Percentiles rank a stretch among this genome's conserved stretches.
These are phyloP conservation scores for Diadophis punctatus DNA, from an alignment of 2,113 vertebrate genomes.

Conservation along the genomic window DNA sequence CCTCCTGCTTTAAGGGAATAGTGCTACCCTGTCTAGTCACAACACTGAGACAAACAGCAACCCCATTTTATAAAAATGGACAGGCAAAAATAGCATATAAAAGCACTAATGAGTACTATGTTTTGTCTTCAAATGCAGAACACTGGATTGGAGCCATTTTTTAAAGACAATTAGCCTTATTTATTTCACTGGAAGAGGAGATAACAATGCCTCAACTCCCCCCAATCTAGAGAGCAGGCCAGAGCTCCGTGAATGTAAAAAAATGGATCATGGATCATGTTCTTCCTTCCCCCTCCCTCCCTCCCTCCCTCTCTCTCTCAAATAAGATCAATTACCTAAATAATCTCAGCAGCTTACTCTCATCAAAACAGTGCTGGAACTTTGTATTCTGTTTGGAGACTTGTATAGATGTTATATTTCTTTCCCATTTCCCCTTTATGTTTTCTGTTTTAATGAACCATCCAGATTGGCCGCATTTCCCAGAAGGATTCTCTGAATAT, in stretches of 20 bases:
- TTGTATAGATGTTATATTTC: background rate
- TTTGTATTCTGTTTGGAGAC: background rate
- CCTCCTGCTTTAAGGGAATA: background rate
- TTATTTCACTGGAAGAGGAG: background rate
- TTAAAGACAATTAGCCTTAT: background rate
- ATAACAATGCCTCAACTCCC: background rate
- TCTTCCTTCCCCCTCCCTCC: background rate
- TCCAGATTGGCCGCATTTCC: conserved; percentile 11
- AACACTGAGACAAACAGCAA: background rate
- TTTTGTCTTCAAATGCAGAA: background rate
- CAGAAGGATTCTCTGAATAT: conserved; percentile 21
- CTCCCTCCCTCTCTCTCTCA: background rate
- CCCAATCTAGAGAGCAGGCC: background rate
- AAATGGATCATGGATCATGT: background rate
- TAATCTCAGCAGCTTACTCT: background rate
- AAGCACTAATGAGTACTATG: background rate
- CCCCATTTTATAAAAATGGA: background rate
- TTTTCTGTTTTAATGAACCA: conserved; percentile 5
- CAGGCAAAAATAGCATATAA: background rate
- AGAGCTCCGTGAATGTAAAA: background rate
- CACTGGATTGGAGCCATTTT: background rate
- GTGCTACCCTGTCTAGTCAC: background rate
- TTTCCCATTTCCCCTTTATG: background rate
- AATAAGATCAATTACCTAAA: background rate
- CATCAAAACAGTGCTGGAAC: background rate